Evolutionary conservation across 2,888 invertebrate genomes (phyloP), one percentile per base, ranked within the genome.

Genomic region (Papilio protenor): DNA sequence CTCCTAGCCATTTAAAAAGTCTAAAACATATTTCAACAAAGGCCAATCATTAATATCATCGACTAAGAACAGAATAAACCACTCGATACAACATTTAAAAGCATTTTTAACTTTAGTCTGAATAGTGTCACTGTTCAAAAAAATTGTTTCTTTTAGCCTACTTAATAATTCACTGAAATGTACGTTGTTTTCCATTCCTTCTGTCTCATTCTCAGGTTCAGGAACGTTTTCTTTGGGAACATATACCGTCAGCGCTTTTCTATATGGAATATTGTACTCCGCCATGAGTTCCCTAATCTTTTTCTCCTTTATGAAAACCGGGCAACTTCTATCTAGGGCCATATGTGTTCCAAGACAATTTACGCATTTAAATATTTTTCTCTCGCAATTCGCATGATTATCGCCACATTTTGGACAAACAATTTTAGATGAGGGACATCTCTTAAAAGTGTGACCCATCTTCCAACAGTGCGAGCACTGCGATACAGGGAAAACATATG

Each of bases 381-480:
- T 76, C 12, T 80, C 79, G 33, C 82, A 81, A 21, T 82, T 82
- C 66, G 69, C 79, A 47, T 80, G 81, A 6, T 71, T 73, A 27
- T 59, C 64, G 0, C 73, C 61, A 59, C 82, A 82, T 52, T 82
- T 82, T 4, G 81, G 81, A 33, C 81, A 80, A 10, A 79, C 75
- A 14, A 72, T 72, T 72, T 77, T 79, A 23, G 72, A 76, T 14
- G 73, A 71, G 0, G 81, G 79, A 18, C 81, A 82, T 21, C 73
- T 57, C n/a, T 75, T 72, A 2, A 70, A 18, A n/a, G 69, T 70
- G 14, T 70, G 69, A 5, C 40, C 69, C 40, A 81, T 79, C 14
- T 23, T 23, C 59, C 59, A 14, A 18, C 27, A 27, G 27, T 27
- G 27, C 27, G 27, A 27, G 27, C 27, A 27, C 27, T 27, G 21